These are phyloP conservation scores for Chromobotia macracanthus DNA, from an alignment of 2,797 vertebrate species.

Conservation along the genomic window DNA sequence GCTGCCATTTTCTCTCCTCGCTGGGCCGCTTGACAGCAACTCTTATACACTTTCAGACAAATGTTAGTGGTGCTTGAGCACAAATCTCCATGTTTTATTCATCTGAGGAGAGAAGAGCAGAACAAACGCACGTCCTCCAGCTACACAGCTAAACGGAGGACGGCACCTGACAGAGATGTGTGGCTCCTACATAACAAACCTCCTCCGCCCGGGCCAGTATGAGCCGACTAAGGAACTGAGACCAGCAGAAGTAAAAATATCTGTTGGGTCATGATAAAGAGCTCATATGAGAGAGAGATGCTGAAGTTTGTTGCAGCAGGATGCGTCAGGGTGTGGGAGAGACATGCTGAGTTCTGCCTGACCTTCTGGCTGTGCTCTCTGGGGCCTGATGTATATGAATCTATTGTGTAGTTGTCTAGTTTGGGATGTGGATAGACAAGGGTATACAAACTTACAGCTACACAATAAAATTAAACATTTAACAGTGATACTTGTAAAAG, in stretches of 20 bases:
- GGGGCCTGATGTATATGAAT: not conserved
- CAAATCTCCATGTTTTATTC: constrained; percentile 62
- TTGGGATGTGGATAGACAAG: too few species aligned
- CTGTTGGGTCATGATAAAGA: constrained; percentile 11
- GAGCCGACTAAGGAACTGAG: not conserved
- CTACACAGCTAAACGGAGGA: constrained; percentile 7
- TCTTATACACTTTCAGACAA: constrained; percentile 49
- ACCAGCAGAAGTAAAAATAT: constrained; percentile 13
- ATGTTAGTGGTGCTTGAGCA: constrained; percentile 50
- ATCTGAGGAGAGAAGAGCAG: constrained; percentile 52
- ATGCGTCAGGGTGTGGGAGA: constrained; percentile 14
- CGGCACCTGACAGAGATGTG: constrained; percentile 16
- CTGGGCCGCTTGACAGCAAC: constrained; percentile 33
- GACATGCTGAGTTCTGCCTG: not conserved
- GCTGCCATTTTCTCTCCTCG: not conserved
- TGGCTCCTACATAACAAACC: not conserved
- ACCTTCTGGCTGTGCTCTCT: not conserved
- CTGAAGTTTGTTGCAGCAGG: not conserved
- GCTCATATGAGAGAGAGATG: constrained; percentile 5
- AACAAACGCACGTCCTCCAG: constrained; percentile 14
- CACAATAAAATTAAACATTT: too few species aligned
- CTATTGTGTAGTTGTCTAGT: too few species aligned
- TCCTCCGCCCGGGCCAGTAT: not conserved
- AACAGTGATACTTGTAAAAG: too few species aligned
- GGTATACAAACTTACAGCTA: too few species aligned